Evolutionary conservation across 1,140 invertebrate species (phyloP).

Genomic region (Macrocentrus cingulum): DNA sequence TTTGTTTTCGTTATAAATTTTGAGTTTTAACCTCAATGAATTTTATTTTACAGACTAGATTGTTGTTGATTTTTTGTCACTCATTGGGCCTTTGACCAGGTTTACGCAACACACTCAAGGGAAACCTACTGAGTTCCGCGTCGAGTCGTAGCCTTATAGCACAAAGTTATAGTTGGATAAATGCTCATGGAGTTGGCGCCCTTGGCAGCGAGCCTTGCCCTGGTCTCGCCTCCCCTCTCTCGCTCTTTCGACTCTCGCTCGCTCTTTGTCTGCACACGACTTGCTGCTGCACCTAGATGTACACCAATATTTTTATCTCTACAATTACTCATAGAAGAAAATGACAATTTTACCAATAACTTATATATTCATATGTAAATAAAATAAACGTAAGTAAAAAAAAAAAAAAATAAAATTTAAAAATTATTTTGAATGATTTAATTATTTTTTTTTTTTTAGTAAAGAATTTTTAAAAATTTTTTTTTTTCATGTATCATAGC

Average conservation of each 20-base stretch:
- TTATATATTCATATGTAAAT: too few species aligned
- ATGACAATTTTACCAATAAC: too few species aligned
- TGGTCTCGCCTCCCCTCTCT: constrained; percentile 23
- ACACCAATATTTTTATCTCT: constrained; percentile 1
- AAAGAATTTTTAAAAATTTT: too few species aligned
- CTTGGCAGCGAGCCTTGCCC: constrained; percentile 39
- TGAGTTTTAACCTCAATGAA: neutral
- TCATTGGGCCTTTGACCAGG: neutral
- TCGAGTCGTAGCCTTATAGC: constrained; percentile 2
- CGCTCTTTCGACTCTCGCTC: too few species aligned
- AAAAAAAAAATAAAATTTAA: too few species aligned
- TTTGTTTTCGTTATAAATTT: neutral
- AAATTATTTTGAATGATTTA: too few species aligned
- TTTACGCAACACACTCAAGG: neutral
- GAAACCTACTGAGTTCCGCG: neutral
- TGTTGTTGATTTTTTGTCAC: neutral
- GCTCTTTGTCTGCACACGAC: constrained; percentile 3
- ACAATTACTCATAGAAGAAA: constrained; percentile 6
- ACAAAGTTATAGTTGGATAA: constrained; percentile 8
- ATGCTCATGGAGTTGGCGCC: constrained; percentile 35
- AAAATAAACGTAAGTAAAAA: too few species aligned
- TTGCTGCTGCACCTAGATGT: constrained; percentile 10
- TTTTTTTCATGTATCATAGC: too few species aligned
- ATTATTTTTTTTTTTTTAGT: too few species aligned
- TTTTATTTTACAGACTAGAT: neutral